Evolutionary conservation across 2,113 vertebrate species (phyloP), one percentile per base, ranked within the genome.

Genomic region (Myotis lucifugus): DNA sequence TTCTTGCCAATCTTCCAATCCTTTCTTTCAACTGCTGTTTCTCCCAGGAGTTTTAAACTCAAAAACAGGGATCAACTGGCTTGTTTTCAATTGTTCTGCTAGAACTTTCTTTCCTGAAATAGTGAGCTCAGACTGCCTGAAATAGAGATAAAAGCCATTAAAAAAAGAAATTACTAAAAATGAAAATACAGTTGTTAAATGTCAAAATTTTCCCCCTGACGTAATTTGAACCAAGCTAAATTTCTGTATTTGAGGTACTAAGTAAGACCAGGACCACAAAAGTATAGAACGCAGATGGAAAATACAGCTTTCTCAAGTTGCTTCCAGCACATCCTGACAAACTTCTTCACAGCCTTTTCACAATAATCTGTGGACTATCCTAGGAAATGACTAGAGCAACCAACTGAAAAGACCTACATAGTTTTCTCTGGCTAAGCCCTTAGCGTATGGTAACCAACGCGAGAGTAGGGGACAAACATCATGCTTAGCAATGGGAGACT

Each of bases 31-130:
- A 56, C 23, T 76, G 37, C 42, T 61, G 67, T 83, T 48, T 87
- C 82, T 73, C 92, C 54, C 29, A 54, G 10, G 48, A 78, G 34
- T 74, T 84, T 94, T 93, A 90, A 89, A 79, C 46, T 88, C n/a
- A 94, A 72, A 92, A 69, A 18, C 2, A 82, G 37, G 21, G 29
- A 73, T 77, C 77, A 91, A 64, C 37, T 90, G n/a, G 40, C 83
- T 74, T 52, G n/a, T 90, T 95, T 94, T 92, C 52, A 90, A 46
- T 42, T n/a, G 18, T 84, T 79, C 81, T 90, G 11, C 48, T 40
- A 42, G 23, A 15, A 29, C 40, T 48, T 52, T 21, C 42, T 78
- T 66, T 89, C 72, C 86, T 90, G 29, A 93, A 94, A 87, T 29
- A 67, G 64, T 73, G 74, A 85, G n/a, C 9, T 76, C 90, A 93